phyloP scores from a whole-genome alignment of 2,797 vertebrate genomes.

The Scleropages formosus region DNA sequence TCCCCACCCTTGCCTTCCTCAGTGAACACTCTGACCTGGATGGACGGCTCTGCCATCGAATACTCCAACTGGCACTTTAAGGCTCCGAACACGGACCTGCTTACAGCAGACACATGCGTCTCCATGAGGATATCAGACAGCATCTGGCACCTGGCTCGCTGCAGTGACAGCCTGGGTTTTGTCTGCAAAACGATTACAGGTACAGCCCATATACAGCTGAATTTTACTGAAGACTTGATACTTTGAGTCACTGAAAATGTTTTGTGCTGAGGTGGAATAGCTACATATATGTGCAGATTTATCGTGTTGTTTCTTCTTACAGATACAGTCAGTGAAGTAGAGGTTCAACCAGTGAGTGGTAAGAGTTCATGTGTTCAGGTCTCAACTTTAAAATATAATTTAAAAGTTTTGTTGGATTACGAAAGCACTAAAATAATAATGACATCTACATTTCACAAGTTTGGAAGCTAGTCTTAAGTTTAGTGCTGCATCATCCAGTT shows the following conservation, averaged over 20 bases:
- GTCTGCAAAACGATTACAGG: conserved; percentile 82
- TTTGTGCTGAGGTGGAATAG: background rate
- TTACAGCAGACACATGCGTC: conserved; percentile 72
- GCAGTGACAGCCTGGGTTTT: conserved; percentile 76
- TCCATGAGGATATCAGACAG: conserved; percentile 71
- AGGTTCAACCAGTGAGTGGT: conserved; percentile 71
- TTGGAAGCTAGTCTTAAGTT: background rate
- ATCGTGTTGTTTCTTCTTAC: conserved; percentile 37
- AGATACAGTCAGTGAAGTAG: conserved; percentile 62
- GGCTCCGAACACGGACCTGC: conserved; percentile 63
- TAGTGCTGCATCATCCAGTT: background rate
- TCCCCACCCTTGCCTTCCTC: conserved; percentile 37
- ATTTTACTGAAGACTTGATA: background rate
- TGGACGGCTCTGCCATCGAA: conserved; percentile 75
- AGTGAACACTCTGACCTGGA: conserved; percentile 78
- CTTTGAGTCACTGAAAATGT: background rate
- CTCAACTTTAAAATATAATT: too few species aligned
- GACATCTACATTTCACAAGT: background rate
- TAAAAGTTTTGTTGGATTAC: too few species aligned
- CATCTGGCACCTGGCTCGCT: conserved; percentile 75
- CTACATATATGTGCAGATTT: background rate
- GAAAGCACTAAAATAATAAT: background rate
- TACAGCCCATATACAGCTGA: conserved; percentile 47
- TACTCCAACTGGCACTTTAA: conserved; percentile 82
- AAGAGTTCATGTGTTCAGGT: conserved; percentile 36